phyloP scores from a whole-genome alignment of 2,888 invertebrate species.

The Eupithecia insigniata region DNA sequence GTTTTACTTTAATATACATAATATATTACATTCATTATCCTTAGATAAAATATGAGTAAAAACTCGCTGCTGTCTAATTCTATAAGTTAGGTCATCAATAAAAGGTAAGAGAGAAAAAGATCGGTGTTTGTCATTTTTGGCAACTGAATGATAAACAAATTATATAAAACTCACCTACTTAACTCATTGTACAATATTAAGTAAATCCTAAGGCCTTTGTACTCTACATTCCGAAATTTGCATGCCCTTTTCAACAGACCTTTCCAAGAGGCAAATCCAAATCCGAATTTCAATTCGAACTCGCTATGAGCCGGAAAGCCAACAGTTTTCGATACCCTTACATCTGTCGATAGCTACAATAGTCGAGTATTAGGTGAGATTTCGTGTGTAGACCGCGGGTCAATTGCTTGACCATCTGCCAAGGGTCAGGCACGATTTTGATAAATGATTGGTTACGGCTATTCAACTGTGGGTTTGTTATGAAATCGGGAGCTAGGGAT shows the following conservation, averaged over 20 bases:
- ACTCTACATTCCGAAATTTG: not conserved
- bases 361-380: slow-evolving; percentile 67
- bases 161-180: not conserved
- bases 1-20: too few species aligned
- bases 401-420: slow-evolving; percentile 79
- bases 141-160: not conserved
- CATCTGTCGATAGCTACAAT: slow-evolving; percentile 38
- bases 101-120: not conserved
- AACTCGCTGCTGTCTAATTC: too few species aligned
- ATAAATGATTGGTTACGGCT: slow-evolving; percentile 62
- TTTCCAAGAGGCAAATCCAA: slow-evolving; percentile 11
- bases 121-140: not conserved
- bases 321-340: slow-evolving; percentile 33
- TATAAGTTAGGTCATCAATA: too few species aligned
- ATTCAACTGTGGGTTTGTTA: slow-evolving; percentile 44
- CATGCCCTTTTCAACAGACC: not conserved
- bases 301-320: slow-evolving; percentile 31
- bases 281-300: slow-evolving; percentile 29
- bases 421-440: slow-evolving; percentile 53
- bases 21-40: too few species aligned
- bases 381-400: slow-evolving; percentile 67
- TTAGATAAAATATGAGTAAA: too few species aligned
- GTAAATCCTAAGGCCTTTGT: not conserved
- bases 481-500: slow-evolving; percentile 19
- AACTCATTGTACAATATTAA: not conserved